Base-by-base conservation (phyloP, 1,140 invertebrate genomes). In the Muscidifurax raptorellus region DNA sequence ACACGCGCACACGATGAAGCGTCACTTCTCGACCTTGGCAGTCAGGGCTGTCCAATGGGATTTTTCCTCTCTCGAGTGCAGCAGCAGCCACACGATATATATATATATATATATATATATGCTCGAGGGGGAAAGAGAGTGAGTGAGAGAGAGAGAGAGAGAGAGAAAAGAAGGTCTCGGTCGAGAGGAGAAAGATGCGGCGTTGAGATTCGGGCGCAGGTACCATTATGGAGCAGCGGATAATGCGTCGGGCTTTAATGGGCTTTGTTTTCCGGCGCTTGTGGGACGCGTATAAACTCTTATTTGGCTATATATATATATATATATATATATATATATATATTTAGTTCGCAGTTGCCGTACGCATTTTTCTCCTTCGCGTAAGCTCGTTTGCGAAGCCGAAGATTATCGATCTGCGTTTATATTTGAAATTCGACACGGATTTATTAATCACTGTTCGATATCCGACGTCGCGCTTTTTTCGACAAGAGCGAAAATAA, bases 191-290 rank as follows among this genome's bases (percentile, higher is more conserved):
- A 64, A 32, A 82, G 71, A 82, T 82, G 80, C 28, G 27, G 40
- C 36, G 69, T 40, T 77, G 18, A 66, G 52, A 78, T 78, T 78
- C 5, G 74, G 25, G 74, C 32, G 36, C 74, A 83, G 82, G 82
- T 83, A 83, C 40, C 36, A 77, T 69, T 28, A n/a, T 36, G 9
- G 12, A 0, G 2, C 1, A 6, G 25, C 12, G 67, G n/a, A 83
- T 77, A 71, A 83, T 69, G 52, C 30, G 3, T 32, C 22, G 12
- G 52, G 71, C 22, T 66, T 25, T 75, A 66, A 76, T 76, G 40
- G 74, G 32, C 69, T 74, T 80, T 69, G 36, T 27, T 59, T 79
- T 27, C 36, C 71, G 25, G 28, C 30, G 30, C 30, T 52, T 25
- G n/a, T 27, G 25, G n/a, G 66, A 10, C 18, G 1, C 2, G 32